A percentile compares a stretch with the other conserved stretches of the same genome.
Evolutionary conservation across 2,113 vertebrate genomes (phyloP).

Genomic region (Carassius auratus): DNA sequence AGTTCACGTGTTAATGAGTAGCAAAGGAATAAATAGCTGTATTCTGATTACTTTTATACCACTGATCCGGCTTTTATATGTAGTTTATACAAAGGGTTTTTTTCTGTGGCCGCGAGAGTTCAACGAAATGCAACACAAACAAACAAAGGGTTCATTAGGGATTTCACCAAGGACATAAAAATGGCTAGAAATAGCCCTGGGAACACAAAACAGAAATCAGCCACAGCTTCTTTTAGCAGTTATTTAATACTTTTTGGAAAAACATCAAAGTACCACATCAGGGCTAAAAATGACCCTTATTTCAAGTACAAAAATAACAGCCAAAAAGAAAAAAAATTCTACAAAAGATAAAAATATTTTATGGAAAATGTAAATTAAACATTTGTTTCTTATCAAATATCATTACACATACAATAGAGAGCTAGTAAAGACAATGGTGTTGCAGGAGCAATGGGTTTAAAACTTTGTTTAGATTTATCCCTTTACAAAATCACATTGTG

Average conservation of each 20-base stretch:
- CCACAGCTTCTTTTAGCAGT: not conserved
- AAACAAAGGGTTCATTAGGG: no score
- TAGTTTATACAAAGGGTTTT: no score
- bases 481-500: not conserved
- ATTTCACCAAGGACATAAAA: no score
- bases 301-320: not conserved
- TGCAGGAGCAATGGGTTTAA: slow-evolving; percentile 4
- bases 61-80: no score
- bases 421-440: no score
- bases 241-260: not conserved
- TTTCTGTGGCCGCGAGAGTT: no score
- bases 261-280: not conserved
- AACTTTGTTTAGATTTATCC: not conserved
- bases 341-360: not conserved
- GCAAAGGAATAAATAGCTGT: no score
- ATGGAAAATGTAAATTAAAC: not conserved
- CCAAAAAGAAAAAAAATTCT: not conserved
- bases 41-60: no score
- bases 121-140: no score
- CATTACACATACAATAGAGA: not conserved
- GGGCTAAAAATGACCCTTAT: not conserved
- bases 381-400: not conserved
- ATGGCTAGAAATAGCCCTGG: no score
- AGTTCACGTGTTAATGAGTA: no score
- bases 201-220: not conserved